phyloP scores from a whole-genome alignment of 2,888 invertebrate genomes.

The Platycnemis pennipes region DNA sequence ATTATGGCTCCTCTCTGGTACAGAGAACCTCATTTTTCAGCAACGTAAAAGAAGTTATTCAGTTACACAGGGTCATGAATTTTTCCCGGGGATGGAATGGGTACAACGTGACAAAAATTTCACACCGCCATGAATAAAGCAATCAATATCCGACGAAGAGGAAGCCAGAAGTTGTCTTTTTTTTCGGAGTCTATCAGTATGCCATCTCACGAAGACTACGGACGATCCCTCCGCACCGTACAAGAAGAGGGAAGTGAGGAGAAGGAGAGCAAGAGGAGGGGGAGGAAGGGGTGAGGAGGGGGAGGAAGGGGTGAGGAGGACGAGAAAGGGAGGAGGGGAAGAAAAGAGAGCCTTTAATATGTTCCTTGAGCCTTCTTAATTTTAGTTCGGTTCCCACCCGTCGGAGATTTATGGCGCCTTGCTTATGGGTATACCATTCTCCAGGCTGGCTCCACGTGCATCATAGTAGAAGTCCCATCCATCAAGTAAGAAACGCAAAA shows the following conservation, averaged over 20 bases:
- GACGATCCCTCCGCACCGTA: slow-evolving; percentile 4
- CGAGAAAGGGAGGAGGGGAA: background rate
- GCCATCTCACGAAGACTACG: slow-evolving; percentile 50
- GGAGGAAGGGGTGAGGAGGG: background rate
- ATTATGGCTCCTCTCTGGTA: background rate
- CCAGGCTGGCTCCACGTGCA: slow-evolving; percentile 15
- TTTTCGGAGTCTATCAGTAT: slow-evolving; percentile 56
- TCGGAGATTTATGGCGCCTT: slow-evolving; percentile 57
- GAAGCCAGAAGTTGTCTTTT: background rate
- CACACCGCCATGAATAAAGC: slow-evolving; percentile 63
- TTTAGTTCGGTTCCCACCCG: slow-evolving; percentile 47
- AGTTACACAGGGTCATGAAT: slow-evolving; percentile 55
- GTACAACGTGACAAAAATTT: slow-evolving; percentile 62
- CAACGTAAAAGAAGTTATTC: slow-evolving; percentile 41
- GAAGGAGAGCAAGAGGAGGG: background rate
- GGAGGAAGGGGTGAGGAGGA: background rate
- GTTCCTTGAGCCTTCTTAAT: slow-evolving; percentile 54
- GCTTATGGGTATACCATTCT: background rate
- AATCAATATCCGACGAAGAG: slow-evolving; percentile 51
- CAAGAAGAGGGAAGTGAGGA: background rate
- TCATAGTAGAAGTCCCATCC: slow-evolving; percentile 40
- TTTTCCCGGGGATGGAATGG: slow-evolving; percentile 52
- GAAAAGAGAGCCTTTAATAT: slow-evolving; percentile 44
- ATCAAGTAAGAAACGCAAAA: slow-evolving; percentile 43
- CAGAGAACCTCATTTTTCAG: background rate